Evolutionary conservation across 2,113 vertebrate species (phyloP), one percentile per base, ranked within the genome.

Genomic region (Nycticryphes semicollaris): DNA sequence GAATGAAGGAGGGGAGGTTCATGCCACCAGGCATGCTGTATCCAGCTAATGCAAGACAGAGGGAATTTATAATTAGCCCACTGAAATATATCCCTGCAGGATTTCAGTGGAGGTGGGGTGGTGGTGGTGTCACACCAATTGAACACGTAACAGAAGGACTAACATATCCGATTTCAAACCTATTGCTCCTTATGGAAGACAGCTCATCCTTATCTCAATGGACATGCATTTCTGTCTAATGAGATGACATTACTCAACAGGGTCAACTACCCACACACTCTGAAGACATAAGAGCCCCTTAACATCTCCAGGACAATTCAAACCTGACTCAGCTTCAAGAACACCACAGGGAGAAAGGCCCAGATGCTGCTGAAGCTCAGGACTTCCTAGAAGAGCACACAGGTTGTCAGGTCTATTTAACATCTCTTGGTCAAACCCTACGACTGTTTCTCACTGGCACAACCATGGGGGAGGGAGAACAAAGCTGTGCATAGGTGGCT

Each of bases 11-110:
- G 73, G 67, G 81, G 84, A 95, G 74, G 67, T 78, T 96, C 87
- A 72, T 77, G 94, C 90, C 97, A 97, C 89, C 87, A 89, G 95
- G 92, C 96, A 94, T 80, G 90, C 84, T 91, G 62, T 50, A 94
- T 94, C 92, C 90, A 96, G 86, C 90, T 96, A 94, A 93, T 84
- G 84, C 69, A 79, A 92, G 93, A 95, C 78, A 90, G 90, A 77
- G 91, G 89, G 93, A 97, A 97, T 97, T 72, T 86, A 83, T 97
- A 97, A 97, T 97, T 97, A 97, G 84, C 78, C 78, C 57, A 74
- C 68, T 97, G 97, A 97, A 96, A 95, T 92, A 92, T 63, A 95
- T 87, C 94, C 73, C 87, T 81, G 48, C 73, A 88, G 87, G 94
- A 95, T 87, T 93, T 84, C 66, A 54, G 64, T 25, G 41, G 27